Evolutionary conservation across 2,113 vertebrate genomes (phyloP).

Genomic region (Eidolon helvum): DNA sequence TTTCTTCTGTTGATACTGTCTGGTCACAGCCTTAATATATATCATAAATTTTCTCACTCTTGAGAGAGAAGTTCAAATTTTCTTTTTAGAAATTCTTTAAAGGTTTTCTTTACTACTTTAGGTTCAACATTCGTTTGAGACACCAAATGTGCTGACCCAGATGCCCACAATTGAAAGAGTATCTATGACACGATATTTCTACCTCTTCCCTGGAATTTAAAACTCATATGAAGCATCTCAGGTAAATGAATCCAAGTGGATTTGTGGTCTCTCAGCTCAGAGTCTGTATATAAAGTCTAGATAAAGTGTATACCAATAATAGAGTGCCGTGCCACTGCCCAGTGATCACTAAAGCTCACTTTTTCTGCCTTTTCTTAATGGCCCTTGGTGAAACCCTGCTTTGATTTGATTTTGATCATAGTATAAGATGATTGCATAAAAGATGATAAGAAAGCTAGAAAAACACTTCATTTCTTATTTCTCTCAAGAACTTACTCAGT

Average conservation of each 20-base stretch:
- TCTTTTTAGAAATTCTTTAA: neutral
- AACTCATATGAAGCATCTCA: neutral
- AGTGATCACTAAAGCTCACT: neutral
- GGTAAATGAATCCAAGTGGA: neutral
- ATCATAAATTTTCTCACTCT: neutral
- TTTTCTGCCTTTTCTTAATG: neutral
- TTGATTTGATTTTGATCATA: neutral
- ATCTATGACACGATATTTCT: constrained; percentile 81
- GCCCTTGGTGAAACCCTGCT: neutral
- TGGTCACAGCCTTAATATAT: neutral
- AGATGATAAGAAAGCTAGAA: neutral
- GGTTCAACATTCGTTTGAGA: constrained; percentile 82
- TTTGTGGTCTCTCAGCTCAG: neutral
- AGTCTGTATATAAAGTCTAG: neutral
- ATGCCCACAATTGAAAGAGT: constrained; percentile 84
- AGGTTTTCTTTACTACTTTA: constrained; percentile 57
- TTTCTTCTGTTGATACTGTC: neutral
- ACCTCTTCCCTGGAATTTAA: constrained; percentile 84
- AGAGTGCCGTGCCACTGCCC: accelerated
- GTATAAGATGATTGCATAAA: neutral
- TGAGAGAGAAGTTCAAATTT: neutral
- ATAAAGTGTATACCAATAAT: neutral
- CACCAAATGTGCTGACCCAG: constrained; percentile 21
- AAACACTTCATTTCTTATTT: neutral
- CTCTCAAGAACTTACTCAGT: neutral